phyloP scores from a whole-genome alignment of 2,888 invertebrate genomes.

The Arge pagana region DNA sequence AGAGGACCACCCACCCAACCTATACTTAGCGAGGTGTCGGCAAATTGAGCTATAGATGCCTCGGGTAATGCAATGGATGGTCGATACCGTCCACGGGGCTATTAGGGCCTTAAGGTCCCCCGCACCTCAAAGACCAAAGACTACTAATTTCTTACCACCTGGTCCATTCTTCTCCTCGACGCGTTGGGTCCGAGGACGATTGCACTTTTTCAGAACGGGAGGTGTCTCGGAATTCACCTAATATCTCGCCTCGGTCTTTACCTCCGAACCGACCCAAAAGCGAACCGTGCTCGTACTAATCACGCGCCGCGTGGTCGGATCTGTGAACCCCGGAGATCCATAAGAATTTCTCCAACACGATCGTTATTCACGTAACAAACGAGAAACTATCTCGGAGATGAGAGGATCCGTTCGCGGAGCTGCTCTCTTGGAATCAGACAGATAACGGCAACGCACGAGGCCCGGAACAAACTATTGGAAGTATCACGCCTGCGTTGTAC shows the following conservation, averaged over 20 bases:
- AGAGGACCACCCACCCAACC: slow-evolving; percentile 55
- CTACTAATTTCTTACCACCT: slow-evolving; percentile 54
- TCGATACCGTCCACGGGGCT: slow-evolving; percentile 51
- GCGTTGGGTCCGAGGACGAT: slow-evolving; percentile 9
- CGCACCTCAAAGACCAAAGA: slow-evolving; percentile 27
- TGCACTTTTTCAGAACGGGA: slow-evolving; percentile 16
- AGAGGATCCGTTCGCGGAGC: no score
- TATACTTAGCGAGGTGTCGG: slow-evolving; percentile 59
- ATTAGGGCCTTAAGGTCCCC: slow-evolving; percentile 40
- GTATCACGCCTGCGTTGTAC: no score
- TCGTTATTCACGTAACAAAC: no score
- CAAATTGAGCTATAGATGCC: slow-evolving; percentile 58
- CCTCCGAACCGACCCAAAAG: no score
- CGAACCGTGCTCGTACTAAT: no score
- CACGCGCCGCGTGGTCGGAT: no score
- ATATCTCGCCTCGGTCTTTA: slow-evolving; percentile 9
- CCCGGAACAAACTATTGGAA: no score
- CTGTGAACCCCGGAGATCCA: no score
- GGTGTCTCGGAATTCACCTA: slow-evolving; percentile 16
- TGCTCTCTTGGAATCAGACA: no score
- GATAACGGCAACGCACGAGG: no score
- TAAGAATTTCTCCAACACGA: no score
- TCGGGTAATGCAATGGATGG: slow-evolving; percentile 50
- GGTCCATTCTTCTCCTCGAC: slow-evolving; percentile 40
- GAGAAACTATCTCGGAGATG: no score